Evolutionary conservation across 2,113 vertebrate species (phyloP).

Genomic region (Hypanus sabinus): DNA sequence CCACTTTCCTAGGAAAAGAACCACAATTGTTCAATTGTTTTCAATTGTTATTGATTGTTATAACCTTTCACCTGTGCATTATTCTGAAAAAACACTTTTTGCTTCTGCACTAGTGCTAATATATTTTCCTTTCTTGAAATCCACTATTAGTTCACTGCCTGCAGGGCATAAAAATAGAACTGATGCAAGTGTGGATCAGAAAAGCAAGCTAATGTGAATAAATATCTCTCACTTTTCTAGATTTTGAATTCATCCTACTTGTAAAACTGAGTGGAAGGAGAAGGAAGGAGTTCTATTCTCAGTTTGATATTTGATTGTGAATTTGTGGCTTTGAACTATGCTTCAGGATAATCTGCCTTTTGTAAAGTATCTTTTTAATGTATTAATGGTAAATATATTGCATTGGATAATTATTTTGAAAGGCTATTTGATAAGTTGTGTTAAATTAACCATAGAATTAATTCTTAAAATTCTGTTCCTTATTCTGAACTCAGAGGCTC

Average conservation of each 20-base stretch:
- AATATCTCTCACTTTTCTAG: not conserved
- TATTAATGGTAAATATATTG: not conserved
- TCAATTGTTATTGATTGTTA: not conserved
- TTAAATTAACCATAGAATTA: not conserved
- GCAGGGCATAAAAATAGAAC: not conserved
- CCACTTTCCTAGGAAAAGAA: not conserved
- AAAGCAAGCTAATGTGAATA: not conserved
- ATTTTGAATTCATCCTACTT: not conserved
- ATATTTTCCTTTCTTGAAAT: not conserved
- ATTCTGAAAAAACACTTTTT: not conserved
- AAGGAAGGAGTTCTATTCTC: not conserved
- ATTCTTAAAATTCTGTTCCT: not conserved
- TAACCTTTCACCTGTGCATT: not conserved
- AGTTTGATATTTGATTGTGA: not conserved
- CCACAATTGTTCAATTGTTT: too few species aligned
- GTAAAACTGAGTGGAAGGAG: not conserved
- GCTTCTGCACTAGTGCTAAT: too few species aligned
- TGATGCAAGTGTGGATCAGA: not conserved
- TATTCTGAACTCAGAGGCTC: constrained; percentile 62
- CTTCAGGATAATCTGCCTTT: not conserved
- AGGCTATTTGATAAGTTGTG: not conserved
- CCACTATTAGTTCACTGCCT: not conserved
- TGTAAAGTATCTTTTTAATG: not conserved
- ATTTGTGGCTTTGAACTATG: not conserved
- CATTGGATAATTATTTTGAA: not conserved